Conservation (phyloP, 2,113 vertebrate genomes). For the Melospiza melodia region DNA sequence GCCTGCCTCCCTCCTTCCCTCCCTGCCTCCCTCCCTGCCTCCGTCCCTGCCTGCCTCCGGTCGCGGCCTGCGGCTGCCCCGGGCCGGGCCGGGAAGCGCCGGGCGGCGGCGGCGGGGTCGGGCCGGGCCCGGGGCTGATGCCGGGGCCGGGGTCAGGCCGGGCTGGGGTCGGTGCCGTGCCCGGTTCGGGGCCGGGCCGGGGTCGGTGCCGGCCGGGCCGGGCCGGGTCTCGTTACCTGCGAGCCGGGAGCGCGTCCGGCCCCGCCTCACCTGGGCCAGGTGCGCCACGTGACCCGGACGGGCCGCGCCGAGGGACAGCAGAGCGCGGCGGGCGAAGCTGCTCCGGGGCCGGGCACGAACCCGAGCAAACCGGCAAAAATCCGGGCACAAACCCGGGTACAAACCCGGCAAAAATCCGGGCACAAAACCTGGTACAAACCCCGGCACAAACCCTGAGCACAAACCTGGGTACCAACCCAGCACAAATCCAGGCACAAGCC, state of each 20-base stretch:
- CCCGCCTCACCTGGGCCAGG: constrained; percentile 75
- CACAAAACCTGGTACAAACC: background rate
- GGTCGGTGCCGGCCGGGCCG: background rate
- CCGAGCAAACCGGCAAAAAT: background rate
- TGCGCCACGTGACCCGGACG: constrained; percentile 73
- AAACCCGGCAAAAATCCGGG: no score
- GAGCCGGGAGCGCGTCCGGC: constrained; percentile 58
- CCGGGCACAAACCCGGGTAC: no score
- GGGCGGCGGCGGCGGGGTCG: no score
- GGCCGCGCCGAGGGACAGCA: constrained; percentile 68
- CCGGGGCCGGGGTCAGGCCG: background rate
- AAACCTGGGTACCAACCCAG: no score
- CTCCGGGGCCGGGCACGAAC: background rate
- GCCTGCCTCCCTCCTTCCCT: background rate
- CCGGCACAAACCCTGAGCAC: background rate
- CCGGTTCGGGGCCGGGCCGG: no score
- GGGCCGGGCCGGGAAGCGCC: no score
- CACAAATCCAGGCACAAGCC: no score
- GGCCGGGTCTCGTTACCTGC: constrained; percentile 66
- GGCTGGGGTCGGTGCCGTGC: no score
- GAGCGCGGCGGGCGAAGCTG: constrained; percentile 34
- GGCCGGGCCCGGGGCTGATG: background rate
- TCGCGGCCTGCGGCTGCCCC: no score
- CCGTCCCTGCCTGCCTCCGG: no score
- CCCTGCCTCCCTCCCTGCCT: background rate